Conservation (phyloP, 2,797 vertebrate species). For the Clarias fuscus region DNA sequence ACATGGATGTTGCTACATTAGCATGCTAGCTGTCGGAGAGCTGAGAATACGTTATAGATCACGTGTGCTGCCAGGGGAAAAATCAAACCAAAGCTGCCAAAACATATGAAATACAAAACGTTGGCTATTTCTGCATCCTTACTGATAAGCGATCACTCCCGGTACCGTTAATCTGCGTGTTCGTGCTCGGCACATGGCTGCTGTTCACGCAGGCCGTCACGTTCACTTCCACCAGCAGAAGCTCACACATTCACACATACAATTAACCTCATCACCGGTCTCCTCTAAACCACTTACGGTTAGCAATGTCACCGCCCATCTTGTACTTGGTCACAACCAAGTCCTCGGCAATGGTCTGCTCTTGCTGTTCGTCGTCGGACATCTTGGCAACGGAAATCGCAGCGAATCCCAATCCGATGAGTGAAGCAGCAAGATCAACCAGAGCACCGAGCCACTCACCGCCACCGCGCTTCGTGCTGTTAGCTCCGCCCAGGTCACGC, state of each 20-base stretch:
- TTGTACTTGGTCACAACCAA: slow-evolving; percentile 97
- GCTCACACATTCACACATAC: background rate
- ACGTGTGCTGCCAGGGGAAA: background rate
- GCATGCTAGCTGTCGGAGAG: background rate
- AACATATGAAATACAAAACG: background rate
- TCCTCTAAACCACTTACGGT: slow-evolving; percentile 79
- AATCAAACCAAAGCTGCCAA: background rate
- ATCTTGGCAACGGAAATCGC: slow-evolving; percentile 72
- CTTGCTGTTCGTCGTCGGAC: slow-evolving; percentile 93
- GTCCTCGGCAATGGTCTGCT: slow-evolving; percentile 96
- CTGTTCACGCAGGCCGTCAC: slow-evolving; percentile 31
- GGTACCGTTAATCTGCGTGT: background rate
- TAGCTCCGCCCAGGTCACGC: slow-evolving; percentile 19
- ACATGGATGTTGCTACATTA: background rate
- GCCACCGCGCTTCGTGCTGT: slow-evolving; percentile 42
- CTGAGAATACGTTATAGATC: background rate
- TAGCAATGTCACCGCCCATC: slow-evolving; percentile 95
- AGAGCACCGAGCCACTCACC: slow-evolving; percentile 17
- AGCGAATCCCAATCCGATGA: slow-evolving; percentile 19
- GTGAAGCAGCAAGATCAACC: slow-evolving; percentile 42
- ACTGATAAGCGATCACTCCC: background rate
- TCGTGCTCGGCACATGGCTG: slow-evolving; percentile 25
- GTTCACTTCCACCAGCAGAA: slow-evolving; percentile 6
- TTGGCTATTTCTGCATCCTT: background rate
- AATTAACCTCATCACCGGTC: background rate